Evolutionary conservation across 2,797 vertebrate species (phyloP).

Genomic region (Cirrhinus mrigala): DNA sequence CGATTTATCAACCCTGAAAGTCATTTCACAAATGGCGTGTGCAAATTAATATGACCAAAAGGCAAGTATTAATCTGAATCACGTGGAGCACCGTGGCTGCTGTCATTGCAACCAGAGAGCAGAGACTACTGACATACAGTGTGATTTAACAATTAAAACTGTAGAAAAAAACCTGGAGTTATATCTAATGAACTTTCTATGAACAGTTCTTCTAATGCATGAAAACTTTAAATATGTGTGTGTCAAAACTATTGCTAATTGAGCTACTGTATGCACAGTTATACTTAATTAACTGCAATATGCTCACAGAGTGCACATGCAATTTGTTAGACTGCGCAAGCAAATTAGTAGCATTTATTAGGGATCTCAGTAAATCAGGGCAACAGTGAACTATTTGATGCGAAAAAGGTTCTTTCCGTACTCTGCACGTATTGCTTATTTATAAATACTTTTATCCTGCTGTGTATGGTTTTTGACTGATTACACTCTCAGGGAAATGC

Average conservation of each 20-base stretch:
- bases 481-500: constrained; percentile 48
- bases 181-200: background rate
- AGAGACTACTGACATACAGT: background rate
- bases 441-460: constrained; percentile 22
- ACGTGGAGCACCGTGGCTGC: background rate
- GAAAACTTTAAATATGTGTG: background rate
- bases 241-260: background rate
- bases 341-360: background rate
- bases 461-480: constrained; percentile 48
- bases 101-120: background rate
- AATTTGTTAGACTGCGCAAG: background rate
- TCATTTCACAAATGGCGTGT: constrained; percentile 3
- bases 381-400: background rate
- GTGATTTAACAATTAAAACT: background rate
- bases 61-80: constrained; percentile 15
- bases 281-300: background rate
- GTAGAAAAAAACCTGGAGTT: background rate
- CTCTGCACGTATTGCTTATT: background rate
- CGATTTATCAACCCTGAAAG: constrained; percentile 22
- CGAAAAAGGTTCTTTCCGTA: background rate
- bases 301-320: background rate
- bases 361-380: constrained; percentile 3
- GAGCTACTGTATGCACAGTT: background rate
- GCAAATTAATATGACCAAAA: background rate
- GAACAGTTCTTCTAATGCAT: background rate